A percentile compares a stretch with the other conserved stretches of the same genome.
These are phyloP conservation scores for Drosophila paulistorum DNA, from an alignment of 1,140 invertebrate species.

Conservation along the genomic window DNA sequence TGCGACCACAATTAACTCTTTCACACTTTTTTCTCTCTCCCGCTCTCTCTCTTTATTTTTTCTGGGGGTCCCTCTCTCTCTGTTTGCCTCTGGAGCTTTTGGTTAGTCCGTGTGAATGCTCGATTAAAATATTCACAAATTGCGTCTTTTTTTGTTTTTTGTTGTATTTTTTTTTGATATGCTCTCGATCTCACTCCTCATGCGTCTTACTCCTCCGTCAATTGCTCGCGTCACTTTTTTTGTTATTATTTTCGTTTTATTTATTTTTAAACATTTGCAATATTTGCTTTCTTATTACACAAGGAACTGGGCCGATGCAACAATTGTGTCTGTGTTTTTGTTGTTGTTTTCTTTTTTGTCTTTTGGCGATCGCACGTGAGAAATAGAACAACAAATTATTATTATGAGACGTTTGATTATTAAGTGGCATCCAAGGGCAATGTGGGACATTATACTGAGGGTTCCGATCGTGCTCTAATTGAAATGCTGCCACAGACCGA, in stretches of 20 bases:
- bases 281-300: constrained; percentile 16
- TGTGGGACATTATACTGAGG: constrained; percentile 10
- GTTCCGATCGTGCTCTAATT: constrained; percentile 39
- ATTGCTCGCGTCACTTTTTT: constrained; percentile 11
- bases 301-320: constrained; percentile 32
- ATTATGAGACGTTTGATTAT: constrained; percentile 44
- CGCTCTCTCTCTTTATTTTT: not conserved
- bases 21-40: constrained; percentile 10
- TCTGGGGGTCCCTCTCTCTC: constrained; percentile 7
- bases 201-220: constrained; percentile 8
- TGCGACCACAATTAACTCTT: constrained; percentile 56
- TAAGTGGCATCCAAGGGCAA: constrained; percentile 36
- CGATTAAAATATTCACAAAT: constrained; percentile 78
- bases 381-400: constrained; percentile 71
- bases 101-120: constrained; percentile 60
- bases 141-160: constrained; percentile 51
- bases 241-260: constrained; percentile 18
- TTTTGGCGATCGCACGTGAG: constrained; percentile 44
- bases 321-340: constrained; percentile 30
- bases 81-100: constrained; percentile 20
- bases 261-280: constrained; percentile 26
- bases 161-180: constrained; percentile 4
- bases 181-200: constrained; percentile 14
- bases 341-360: constrained; percentile 3
- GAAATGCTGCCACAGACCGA: constrained; percentile 48